Percentiles rank a stretch among this genome's conserved stretches.
These are phyloP conservation scores for Miltochrista miniata DNA, from an alignment of 2,888 invertebrate genomes.

Conservation along the genomic window DNA sequence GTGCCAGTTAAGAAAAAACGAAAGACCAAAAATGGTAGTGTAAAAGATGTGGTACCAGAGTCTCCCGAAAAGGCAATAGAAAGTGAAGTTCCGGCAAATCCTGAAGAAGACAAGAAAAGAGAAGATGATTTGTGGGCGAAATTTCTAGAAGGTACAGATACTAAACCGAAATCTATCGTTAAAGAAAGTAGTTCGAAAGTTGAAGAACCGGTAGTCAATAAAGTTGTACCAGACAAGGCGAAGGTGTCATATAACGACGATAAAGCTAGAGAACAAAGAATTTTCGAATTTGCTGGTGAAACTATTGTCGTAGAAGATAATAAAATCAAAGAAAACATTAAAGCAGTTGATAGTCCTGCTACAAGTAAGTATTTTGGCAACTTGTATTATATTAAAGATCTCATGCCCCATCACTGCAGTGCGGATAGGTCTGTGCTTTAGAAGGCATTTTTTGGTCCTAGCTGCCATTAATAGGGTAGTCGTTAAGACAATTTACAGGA, in stretches of 20 bases:
- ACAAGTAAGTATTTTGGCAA: slow-evolving; percentile 46
- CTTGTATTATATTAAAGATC: too few relatives aligned
- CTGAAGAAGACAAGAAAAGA: slow-evolving; percentile 87
- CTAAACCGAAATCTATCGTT: slow-evolving; percentile 53
- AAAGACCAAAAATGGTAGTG: slow-evolving; percentile 42
- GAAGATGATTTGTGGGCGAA: slow-evolving; percentile 92
- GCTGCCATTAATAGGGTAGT: too few relatives aligned
- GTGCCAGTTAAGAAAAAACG: slow-evolving; percentile 55
- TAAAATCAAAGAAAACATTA: slow-evolving; percentile 69
- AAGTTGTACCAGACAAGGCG: slow-evolving; percentile 27
- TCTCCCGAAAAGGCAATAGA: slow-evolving; percentile 32
- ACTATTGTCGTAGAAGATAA: slow-evolving; percentile 84
- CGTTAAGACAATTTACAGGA: too few relatives aligned
- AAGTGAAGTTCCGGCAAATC: slow-evolving; percentile 58
- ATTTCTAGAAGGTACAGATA: slow-evolving; percentile 88
- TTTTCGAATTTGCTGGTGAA: slow-evolving; percentile 95
- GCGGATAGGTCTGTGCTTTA: too few relatives aligned
- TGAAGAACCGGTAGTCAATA: slow-evolving; percentile 23
- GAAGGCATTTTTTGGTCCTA: too few relatives aligned
- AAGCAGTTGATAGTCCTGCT: slow-evolving; percentile 53
- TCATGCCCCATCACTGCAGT: too few relatives aligned
- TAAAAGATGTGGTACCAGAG: slow-evolving; percentile 49
- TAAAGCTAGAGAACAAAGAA: slow-evolving; percentile 84
- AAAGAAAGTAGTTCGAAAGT: slow-evolving; percentile 36
- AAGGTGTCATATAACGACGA: slow-evolving; percentile 60